Conservation (phyloP, 2,113 vertebrate genomes). For the Terrapene triunguis region DNA sequence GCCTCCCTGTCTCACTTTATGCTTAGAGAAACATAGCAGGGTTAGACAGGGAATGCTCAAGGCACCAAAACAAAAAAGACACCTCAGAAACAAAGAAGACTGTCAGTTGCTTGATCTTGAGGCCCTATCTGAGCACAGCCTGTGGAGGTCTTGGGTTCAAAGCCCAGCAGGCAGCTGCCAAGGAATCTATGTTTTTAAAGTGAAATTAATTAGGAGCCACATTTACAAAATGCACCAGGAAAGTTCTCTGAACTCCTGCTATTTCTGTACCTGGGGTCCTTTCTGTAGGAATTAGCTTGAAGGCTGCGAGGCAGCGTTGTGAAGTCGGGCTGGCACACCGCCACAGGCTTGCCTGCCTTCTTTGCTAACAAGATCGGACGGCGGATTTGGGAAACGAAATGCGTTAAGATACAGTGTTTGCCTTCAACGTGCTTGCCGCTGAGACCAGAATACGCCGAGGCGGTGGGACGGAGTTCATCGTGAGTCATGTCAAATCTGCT, state of each 20-base stretch:
- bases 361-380: background rate
- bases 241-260: background rate
- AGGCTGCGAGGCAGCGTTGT: background rate
- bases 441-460: fast-evolving
- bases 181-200: background rate
- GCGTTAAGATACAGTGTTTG: background rate
- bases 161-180: background rate
- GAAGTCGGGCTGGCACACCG: background rate
- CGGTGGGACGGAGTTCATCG: background rate
- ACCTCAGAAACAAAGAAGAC: background rate
- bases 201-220: background rate
- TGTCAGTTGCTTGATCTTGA: background rate
- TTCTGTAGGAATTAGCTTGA: conserved; percentile 33
- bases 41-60: background rate
- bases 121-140: fast-evolving
- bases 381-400: background rate
- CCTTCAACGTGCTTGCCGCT: background rate
- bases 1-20: background rate
- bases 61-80: background rate
- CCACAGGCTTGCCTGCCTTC: background rate
- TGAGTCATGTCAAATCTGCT: background rate
- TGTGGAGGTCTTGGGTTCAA: background rate
- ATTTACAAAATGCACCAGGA: background rate
- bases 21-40: background rate
- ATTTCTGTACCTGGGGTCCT: conserved; percentile 30